phyloP scores from a whole-genome alignment of 2,113 vertebrate genomes.

The Mionectes macconnelli region DNA sequence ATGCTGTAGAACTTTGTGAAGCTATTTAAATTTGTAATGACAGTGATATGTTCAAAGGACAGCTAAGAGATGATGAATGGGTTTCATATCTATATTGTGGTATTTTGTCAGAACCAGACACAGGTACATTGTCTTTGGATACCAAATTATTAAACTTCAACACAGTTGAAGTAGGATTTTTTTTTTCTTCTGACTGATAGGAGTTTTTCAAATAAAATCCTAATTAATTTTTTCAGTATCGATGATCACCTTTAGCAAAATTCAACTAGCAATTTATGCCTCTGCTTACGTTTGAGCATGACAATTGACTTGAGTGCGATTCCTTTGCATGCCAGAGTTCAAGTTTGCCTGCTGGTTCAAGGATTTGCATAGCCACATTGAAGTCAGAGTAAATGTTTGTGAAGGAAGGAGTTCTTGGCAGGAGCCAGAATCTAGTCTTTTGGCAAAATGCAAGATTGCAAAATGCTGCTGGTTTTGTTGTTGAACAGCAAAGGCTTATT shows the following conservation, averaged over 20 bases:
- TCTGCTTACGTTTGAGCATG: neutral
- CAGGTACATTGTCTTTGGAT: neutral
- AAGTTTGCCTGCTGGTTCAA: neutral
- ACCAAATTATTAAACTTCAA: neutral
- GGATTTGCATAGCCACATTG: neutral
- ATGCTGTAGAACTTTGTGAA: neutral
- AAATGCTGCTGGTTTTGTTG: neutral
- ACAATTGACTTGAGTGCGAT: neutral
- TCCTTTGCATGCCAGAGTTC: neutral
- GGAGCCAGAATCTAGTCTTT: neutral
- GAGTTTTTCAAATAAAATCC: neutral
- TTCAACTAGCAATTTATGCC: neutral
- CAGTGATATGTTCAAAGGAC: neutral
- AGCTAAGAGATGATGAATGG: neutral
- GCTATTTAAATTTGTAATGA: neutral
- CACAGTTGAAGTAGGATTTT: neutral
- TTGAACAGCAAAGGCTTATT: neutral
- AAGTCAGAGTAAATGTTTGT: slow-evolving; percentile 2
- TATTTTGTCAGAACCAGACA: neutral
- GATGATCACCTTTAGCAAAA: neutral
- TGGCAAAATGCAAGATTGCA: neutral
- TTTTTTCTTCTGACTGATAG: neutral
- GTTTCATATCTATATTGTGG: neutral
- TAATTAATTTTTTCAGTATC: neutral
- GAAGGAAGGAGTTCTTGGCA: neutral